Evolutionary conservation across 2,888 invertebrate species (phyloP).

Genomic region (Frankliniella intonsa): DNA sequence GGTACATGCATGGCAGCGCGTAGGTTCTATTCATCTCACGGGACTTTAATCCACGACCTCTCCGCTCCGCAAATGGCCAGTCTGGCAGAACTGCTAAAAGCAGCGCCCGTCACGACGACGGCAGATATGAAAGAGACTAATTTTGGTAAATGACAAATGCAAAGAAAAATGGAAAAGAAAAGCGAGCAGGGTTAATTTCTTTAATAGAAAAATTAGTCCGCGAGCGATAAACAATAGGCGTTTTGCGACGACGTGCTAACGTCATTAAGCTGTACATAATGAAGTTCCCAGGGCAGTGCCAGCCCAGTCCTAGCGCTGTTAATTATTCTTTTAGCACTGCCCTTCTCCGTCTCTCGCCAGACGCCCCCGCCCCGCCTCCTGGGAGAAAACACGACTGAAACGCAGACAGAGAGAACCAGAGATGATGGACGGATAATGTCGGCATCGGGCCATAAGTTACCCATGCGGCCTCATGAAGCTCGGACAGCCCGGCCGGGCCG

Average conservation of each 20-base stretch:
- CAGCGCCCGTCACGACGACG: background rate
- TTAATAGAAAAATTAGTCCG: background rate
- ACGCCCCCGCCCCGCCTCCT: too few relatives aligned
- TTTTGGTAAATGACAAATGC: background rate
- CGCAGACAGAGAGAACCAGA: too few relatives aligned
- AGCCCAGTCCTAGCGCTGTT: background rate
- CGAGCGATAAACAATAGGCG: slow-evolving; percentile 10
- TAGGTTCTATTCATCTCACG: background rate
- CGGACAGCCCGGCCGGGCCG: too few relatives aligned
- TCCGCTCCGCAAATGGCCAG: too few relatives aligned
- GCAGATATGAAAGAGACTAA: too few relatives aligned
- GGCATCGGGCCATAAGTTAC: too few relatives aligned
- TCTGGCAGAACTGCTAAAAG: background rate
- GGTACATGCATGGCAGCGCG: background rate
- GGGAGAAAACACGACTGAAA: too few relatives aligned
- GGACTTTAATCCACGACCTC: too few relatives aligned
- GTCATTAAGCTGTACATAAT: slow-evolving; percentile 5
- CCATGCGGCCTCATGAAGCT: too few relatives aligned
- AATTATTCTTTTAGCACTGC: background rate
- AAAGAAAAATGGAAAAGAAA: background rate
- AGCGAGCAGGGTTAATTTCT: background rate
- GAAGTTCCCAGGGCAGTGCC: slow-evolving; percentile 12
- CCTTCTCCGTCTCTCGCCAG: too few relatives aligned
- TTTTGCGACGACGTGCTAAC: slow-evolving; percentile 13
- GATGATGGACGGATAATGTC: too few relatives aligned